A percentile compares a stretch with the other conserved stretches of the same genome.
phyloP scores from a whole-genome alignment of 1,140 invertebrate species.

The Ips typographus region DNA sequence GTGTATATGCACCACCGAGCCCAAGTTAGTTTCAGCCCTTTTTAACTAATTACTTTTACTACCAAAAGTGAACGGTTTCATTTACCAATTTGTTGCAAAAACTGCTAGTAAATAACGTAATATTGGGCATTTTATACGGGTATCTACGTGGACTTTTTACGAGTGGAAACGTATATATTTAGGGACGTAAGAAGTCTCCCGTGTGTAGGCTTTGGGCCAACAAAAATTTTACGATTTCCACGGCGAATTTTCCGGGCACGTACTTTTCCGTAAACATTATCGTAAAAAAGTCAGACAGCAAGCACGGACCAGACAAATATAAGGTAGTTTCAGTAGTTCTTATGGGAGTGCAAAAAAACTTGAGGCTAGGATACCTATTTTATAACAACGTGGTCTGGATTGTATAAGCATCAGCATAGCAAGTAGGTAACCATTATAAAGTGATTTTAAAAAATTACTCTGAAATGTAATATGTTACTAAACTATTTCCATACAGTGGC shows the following conservation, averaged over 20 bases:
- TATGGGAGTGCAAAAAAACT: neutral
- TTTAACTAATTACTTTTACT: constrained; percentile 5
- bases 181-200: neutral
- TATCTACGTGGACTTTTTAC: neutral
- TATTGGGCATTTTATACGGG: neutral
- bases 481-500: too few species aligned
- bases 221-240: constrained; percentile 13
- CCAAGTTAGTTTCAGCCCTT: neutral
- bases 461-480: too few species aligned
- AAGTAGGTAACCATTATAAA: too few species aligned
- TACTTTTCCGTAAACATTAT: constrained; percentile 9
- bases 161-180: neutral
- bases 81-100: neutral
- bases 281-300: constrained; percentile 18
- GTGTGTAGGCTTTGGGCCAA: neutral
- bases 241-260: constrained; percentile 14
- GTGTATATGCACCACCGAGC: neutral
- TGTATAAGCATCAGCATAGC: too few species aligned
- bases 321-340: constrained; percentile 8
- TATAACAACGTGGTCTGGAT: too few species aligned
- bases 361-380: neutral
- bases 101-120: neutral
- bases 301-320: constrained; percentile 13
- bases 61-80: neutral
- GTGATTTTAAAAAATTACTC: too few species aligned